phyloP scores from a whole-genome alignment of 1,140 invertebrate species.

The Lucilia cuprina region DNA sequence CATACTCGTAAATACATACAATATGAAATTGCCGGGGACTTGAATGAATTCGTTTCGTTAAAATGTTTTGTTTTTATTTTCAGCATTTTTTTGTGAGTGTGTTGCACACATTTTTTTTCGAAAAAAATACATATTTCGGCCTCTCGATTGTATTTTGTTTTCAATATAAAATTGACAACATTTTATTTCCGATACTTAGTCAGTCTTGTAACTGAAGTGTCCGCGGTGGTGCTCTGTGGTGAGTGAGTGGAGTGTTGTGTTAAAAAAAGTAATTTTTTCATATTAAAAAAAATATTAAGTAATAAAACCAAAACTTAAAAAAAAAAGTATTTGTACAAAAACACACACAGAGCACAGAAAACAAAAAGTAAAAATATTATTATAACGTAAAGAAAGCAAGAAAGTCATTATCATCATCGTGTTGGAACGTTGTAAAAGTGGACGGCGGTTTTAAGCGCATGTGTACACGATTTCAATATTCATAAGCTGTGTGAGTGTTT shows the following conservation, averaged over 20 bases:
- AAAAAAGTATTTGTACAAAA: too few species aligned
- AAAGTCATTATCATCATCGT: neutral
- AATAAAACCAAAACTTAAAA: neutral
- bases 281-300: neutral
- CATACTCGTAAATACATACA: neutral
- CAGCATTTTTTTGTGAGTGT: neutral
- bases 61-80: neutral
- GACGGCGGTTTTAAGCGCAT: neutral
- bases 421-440: neutral
- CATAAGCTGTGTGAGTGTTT: neutral
- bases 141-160: conserved; percentile 15
- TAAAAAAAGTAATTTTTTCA: neutral
- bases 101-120: too few species aligned
- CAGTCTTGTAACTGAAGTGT: conserved; percentile 31
- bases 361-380: neutral
- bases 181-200: conserved; percentile 42
- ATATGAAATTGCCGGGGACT: neutral
- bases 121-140: neutral
- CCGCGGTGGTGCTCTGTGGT: conserved; percentile 22
- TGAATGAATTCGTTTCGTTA: neutral
- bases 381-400: neutral
- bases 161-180: conserved; percentile 41
- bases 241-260: neutral
- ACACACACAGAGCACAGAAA: neutral
- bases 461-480: neutral